Conservation (phyloP, 2,797 vertebrate species). For the Pitangus sulphuratus region DNA sequence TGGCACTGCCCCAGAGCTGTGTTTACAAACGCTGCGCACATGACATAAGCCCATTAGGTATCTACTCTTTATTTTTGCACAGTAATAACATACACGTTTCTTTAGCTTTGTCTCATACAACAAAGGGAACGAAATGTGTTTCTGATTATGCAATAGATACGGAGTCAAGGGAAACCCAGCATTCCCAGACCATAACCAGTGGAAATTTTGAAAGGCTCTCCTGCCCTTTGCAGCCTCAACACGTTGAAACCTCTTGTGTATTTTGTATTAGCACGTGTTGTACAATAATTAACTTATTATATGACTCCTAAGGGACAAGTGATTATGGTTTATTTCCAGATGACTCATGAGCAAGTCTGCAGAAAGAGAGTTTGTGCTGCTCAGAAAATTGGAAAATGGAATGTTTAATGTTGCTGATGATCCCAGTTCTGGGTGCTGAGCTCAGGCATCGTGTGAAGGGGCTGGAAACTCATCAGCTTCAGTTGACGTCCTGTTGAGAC, state of each 20-base stretch:
- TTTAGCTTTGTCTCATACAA: conserved; percentile 22
- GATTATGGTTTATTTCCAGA: conserved; percentile 34
- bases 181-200: conserved; percentile 33
- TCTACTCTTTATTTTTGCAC: conserved; percentile 17
- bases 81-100: conserved; percentile 7
- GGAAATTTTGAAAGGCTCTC: conserved; percentile 49
- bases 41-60: background rate
- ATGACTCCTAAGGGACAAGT: conserved; percentile 34
- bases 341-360: conserved; percentile 39
- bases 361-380: background rate
- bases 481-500: background rate
- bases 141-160: conserved; percentile 34
- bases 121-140: conserved; percentile 39
- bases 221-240: conserved; percentile 26
- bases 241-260: background rate
- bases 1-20: background rate
- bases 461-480: background rate
- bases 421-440: background rate
- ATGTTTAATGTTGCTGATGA: background rate
- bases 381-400: background rate
- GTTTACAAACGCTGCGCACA: background rate
- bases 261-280: conserved; percentile 34
- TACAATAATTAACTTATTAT: conserved; percentile 54
- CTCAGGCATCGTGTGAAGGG: background rate
- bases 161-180: conserved; percentile 25